A percentile compares a stretch with the other conserved stretches of the same genome.
Evolutionary conservation across 2,113 vertebrate genomes (phyloP).

Genomic region (Ranitomeya variabilis): DNA sequence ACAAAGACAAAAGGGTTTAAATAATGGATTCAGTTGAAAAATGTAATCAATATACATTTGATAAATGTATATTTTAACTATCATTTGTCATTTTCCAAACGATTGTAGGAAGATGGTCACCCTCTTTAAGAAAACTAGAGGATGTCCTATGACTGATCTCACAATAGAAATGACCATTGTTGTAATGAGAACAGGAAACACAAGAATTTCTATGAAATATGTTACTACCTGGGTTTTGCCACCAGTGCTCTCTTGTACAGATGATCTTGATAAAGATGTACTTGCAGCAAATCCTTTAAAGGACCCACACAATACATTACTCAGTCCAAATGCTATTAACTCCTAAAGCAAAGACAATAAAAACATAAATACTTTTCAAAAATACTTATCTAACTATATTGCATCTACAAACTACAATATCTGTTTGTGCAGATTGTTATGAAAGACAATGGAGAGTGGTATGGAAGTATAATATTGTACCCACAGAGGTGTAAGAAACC

Average conservation of each 20-base stretch:
- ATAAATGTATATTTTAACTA: no score
- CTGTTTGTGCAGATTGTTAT: not conserved
- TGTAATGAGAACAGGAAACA: not conserved
- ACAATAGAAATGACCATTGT: no score
- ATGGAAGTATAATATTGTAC: not conserved
- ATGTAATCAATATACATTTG: no score
- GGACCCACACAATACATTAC: constrained; percentile 86
- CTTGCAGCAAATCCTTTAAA: constrained; percentile 92
- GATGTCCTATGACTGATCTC: no score
- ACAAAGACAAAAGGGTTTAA: no score
- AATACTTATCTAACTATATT: not conserved
- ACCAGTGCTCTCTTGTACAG: constrained; percentile 93
- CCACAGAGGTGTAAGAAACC: not conserved
- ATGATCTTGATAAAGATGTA: constrained; percentile 90
- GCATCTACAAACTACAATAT: not conserved
- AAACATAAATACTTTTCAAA: not conserved
- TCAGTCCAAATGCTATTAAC: constrained; percentile 89
- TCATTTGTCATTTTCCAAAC: no score
- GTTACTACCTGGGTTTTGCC: constrained; percentile 91
- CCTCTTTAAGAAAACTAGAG: no score
- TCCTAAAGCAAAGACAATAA: constrained; percentile 73
- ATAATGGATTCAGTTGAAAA: no score
- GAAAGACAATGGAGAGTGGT: not conserved
- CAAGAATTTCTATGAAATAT: not conserved
- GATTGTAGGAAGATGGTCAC: no score